Evolutionary conservation across 2,797 vertebrate species (phyloP).

Genomic region (Pelobates cultripes): DNA sequence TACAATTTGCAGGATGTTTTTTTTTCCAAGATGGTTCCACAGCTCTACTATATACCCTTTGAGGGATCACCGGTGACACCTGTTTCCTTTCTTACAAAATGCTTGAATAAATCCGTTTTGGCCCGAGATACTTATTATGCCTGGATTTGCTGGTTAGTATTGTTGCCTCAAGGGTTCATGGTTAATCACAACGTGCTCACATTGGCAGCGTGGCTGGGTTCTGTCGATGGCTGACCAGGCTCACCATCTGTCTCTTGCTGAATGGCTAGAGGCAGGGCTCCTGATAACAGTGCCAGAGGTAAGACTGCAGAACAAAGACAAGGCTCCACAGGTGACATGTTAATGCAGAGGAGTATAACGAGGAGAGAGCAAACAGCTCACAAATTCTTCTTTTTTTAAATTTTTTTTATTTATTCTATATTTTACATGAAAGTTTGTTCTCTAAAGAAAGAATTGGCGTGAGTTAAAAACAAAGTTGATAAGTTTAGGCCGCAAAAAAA

Average conservation of each 20-base stretch:
- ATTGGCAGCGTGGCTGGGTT: not conserved
- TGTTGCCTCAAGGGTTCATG: not conserved
- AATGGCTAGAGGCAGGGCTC: not conserved
- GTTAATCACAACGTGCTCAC: not conserved
- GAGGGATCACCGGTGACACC: too few relatives aligned
- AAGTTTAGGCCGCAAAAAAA: too few relatives aligned
- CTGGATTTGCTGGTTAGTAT: not conserved
- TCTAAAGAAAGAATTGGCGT: too few relatives aligned
- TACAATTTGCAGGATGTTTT: too few relatives aligned
- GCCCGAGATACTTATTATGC: not conserved
- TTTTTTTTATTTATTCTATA: too few relatives aligned
- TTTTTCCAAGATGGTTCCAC: too few relatives aligned
- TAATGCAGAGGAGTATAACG: not conserved
- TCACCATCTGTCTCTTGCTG: not conserved
- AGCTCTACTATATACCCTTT: too few relatives aligned
- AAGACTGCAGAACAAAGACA: not conserved
- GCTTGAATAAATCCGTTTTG: not conserved
- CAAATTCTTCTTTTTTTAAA: too few relatives aligned
- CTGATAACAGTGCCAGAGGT: not conserved
- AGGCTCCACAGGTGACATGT: not conserved
- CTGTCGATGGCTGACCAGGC: not conserved
- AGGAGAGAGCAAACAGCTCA: not conserved
- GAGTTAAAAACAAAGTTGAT: too few relatives aligned
- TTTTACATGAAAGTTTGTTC: too few relatives aligned
- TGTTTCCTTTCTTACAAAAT: not conserved